A percentile compares a stretch with the other conserved stretches of the same genome.
Conservation (phyloP, 2,797 vertebrate species). For the Acanthurus lineatus region DNA sequence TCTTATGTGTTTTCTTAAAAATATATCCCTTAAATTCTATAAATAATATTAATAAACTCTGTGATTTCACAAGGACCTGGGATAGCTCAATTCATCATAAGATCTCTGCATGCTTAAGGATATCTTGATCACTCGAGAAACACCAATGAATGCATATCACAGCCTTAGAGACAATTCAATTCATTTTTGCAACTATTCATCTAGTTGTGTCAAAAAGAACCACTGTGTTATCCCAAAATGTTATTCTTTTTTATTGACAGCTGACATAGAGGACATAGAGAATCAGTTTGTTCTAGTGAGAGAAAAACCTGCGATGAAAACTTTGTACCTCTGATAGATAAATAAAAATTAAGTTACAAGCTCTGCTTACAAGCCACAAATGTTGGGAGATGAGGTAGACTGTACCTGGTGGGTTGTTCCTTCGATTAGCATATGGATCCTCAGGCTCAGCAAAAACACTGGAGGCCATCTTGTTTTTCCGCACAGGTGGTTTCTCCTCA, state of each 20-base stretch:
- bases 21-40: slow-evolving; percentile 2
- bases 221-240: neutral
- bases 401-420: slow-evolving; percentile 89
- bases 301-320: neutral
- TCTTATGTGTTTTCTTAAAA: neutral
- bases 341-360: neutral
- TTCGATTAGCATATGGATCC: slow-evolving; percentile 89
- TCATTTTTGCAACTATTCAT: neutral
- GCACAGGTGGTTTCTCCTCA: slow-evolving; percentile 86
- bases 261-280: neutral
- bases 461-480: slow-evolving; percentile 96
- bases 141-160: neutral
- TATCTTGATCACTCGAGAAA: slow-evolving; percentile 7
- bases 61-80: neutral
- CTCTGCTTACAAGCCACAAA: slow-evolving; percentile 5
- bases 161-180: neutral
- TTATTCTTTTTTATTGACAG: neutral
- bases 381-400: neutral
- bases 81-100: slow-evolving; percentile 1
- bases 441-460: slow-evolving; percentile 95
- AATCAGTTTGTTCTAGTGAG: neutral
- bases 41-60: neutral
- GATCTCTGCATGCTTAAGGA: slow-evolving; percentile 5
- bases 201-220: neutral
- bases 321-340: neutral